These are phyloP conservation scores for Myopa tessellatipennis DNA, from an alignment of 2,888 invertebrate genomes.

Conservation along the genomic window DNA sequence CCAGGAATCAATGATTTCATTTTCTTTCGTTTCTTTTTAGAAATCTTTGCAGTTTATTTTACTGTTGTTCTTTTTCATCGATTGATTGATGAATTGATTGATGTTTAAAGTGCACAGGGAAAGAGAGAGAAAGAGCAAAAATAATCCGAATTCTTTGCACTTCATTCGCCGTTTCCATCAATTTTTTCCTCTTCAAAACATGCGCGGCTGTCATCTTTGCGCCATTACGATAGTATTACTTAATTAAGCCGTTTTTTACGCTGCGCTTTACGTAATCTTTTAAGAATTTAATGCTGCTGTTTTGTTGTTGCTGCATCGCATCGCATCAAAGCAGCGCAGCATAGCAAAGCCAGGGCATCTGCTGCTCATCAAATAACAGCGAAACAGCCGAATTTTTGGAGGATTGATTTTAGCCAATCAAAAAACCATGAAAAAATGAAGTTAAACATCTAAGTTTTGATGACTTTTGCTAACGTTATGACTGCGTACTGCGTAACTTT, in stretches of 20 bases:
- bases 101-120: no score
- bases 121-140: neutral
- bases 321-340: no score
- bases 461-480: neutral
- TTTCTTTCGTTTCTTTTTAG: no score
- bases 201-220: conserved; percentile 6
- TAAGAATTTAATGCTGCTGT: conserved; percentile 11
- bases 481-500: neutral
- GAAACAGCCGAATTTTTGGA: neutral
- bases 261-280: conserved; percentile 23
- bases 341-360: no score
- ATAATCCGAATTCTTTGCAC: neutral
- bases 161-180: neutral
- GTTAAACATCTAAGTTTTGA: neutral
- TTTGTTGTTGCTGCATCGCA: neutral
- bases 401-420: neutral
- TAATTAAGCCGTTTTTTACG: conserved; percentile 9
- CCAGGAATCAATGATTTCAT: neutral
- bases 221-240: conserved; percentile 4
- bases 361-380: neutral
- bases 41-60: no score
- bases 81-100: no score
- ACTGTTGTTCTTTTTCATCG: no score
- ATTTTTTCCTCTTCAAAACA: neutral
- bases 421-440: conserved; percentile 13